phyloP scores from a whole-genome alignment of 30 jellyfish, hydroid and myxozoan species.

The Catostylus mosaicus region DNA sequence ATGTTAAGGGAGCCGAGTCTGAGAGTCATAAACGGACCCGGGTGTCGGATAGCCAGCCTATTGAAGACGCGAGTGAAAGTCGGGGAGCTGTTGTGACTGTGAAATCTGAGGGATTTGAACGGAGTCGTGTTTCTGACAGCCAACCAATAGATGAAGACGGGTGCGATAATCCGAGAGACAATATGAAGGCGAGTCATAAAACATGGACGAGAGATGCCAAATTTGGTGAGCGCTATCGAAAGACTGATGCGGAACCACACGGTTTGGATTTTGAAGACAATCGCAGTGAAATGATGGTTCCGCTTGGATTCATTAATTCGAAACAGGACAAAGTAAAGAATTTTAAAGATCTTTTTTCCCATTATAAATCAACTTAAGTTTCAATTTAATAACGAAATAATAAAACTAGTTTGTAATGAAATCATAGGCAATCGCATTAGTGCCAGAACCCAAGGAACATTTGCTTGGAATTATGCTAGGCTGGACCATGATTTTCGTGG shows the following conservation, averaged over 20 bases:
- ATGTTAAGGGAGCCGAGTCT: background rate
- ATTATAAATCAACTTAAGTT: no score
- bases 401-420: no score
- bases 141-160: background rate
- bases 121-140: conserved; percentile 11
- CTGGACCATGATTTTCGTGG: no score
- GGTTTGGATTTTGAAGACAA: background rate
- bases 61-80: background rate
- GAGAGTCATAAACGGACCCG: conserved; percentile 12
- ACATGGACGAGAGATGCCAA: background rate
- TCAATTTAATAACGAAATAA: no score
- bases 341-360: no score
- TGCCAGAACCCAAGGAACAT: no score
- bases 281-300: background rate
- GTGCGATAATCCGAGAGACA: background rate
- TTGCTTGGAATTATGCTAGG: no score
- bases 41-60: conserved; percentile 9
- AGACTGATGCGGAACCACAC: background rate
- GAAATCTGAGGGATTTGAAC: background rate
- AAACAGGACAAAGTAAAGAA: conserved; percentile 7
- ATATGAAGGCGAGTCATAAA: background rate
- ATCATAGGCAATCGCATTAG: no score
- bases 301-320: conserved; percentile 35
- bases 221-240: background rate
- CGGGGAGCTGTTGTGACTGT: background rate